These are phyloP conservation scores for Drepana arcuata DNA, from an alignment of 1,140 invertebrate species.

Conservation along the genomic window DNA sequence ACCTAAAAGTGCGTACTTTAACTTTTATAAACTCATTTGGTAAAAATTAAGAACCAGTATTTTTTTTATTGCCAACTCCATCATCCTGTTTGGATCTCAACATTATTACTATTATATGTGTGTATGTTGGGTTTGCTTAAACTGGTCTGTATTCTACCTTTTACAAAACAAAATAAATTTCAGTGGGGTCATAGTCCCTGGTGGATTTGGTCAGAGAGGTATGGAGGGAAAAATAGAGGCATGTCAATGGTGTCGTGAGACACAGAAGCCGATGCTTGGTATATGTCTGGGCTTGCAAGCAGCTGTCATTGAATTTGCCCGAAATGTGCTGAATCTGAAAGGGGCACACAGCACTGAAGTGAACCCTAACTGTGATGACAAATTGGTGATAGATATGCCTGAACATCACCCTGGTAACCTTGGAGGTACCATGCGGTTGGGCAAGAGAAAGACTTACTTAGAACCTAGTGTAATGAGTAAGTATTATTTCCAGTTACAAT, in stretches of 20 bases:
- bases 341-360: conserved; percentile 94
- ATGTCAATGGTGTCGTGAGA: conserved; percentile 92
- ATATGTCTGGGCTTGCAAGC: conserved; percentile 98
- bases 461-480: conserved; percentile 81
- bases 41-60: too few relatives aligned
- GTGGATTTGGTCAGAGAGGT: conserved; percentile 96
- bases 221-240: conserved; percentile 97
- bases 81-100: too few relatives aligned
- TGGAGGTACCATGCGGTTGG: conserved; percentile 98
- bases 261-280: conserved; percentile 92
- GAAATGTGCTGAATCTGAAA: conserved; percentile 84
- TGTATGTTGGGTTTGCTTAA: too few relatives aligned
- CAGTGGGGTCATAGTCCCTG: conserved; percentile 96
- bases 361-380: conserved; percentile 79
- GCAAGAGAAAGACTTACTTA: conserved; percentile 91
- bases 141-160: too few relatives aligned
- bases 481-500: too few relatives aligned
- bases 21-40: too few relatives aligned
- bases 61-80: too few relatives aligned
- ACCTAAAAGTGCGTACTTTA: too few relatives aligned
- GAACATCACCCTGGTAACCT: conserved; percentile 95
- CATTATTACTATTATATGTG: too few relatives aligned
- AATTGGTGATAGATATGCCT: conserved; percentile 98
- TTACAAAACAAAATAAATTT: too few relatives aligned
- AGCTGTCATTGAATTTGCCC: conserved; percentile 96